Evolutionary conservation across 2,113 vertebrate species (phyloP).

Genomic region (Chiloscyllium plagiosum): DNA sequence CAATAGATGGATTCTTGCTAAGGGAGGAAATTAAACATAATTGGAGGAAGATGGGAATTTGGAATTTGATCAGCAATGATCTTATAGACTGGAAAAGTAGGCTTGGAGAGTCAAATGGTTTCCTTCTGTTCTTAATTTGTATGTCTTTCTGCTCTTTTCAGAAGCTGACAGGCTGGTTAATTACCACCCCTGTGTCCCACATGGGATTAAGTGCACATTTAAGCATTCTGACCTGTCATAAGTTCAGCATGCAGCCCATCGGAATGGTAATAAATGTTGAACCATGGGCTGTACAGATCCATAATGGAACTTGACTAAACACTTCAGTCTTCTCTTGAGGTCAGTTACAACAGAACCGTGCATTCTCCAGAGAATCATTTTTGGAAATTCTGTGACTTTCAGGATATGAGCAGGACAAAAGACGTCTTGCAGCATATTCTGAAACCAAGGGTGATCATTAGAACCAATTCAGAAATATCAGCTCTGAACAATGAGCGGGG

Average conservation of each 20-base stretch:
- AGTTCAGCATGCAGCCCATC: neutral
- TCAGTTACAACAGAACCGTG: neutral
- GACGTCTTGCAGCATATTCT: neutral
- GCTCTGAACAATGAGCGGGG: neutral
- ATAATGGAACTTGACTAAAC: neutral
- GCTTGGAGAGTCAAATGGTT: no score
- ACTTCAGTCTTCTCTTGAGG: neutral
- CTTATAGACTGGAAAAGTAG: no score
- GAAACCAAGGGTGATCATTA: neutral
- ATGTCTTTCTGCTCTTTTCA: neutral
- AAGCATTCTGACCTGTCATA: neutral
- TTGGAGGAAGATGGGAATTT: no score
- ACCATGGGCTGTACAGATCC: neutral
- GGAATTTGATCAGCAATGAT: no score
- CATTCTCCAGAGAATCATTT: neutral
- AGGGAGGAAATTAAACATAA: no score
- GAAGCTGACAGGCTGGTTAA: neutral
- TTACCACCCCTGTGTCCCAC: neutral
- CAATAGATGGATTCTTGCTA: no score
- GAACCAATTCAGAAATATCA: conserved; percentile 3
- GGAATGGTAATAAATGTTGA: neutral
- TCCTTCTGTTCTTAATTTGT: no score
- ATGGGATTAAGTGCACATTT: neutral
- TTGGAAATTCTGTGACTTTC: neutral
- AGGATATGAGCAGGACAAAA: neutral